Evolutionary conservation across 2,113 vertebrate genomes (phyloP).

Genomic region (Daubentonia madagascariensis): DNA sequence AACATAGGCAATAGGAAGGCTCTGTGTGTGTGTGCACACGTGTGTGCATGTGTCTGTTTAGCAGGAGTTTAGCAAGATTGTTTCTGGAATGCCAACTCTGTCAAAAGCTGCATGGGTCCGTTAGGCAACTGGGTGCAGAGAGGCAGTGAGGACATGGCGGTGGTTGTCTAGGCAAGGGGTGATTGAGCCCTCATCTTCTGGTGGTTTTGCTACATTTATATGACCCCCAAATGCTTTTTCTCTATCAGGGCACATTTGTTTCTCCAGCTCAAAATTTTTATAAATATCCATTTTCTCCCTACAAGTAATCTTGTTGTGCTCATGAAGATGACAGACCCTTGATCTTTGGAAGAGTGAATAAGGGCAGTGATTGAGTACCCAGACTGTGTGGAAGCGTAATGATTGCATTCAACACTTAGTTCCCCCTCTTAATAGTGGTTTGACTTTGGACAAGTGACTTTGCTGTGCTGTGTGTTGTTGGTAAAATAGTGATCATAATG

Average conservation of each 20-base stretch:
- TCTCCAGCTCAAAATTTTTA: not conserved
- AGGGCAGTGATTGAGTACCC: not conserved
- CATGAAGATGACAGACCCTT: not conserved
- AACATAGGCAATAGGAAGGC: not conserved
- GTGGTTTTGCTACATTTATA: not conserved
- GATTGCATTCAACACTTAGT: not conserved
- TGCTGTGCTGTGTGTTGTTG: not conserved
- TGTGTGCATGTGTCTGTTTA: not conserved
- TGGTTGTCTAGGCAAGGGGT: not conserved
- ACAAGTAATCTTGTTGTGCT: not conserved
- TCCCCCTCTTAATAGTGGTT: not conserved
- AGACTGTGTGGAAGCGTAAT: not conserved
- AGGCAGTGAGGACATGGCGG: not conserved
- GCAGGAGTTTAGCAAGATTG: not conserved
- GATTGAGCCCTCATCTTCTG: not conserved
- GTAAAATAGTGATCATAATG: rapidly evolving
- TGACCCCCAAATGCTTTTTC: not conserved
- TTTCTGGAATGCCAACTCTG: not conserved
- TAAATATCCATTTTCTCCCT: not conserved
- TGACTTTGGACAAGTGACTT: not conserved
- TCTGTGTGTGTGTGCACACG: too few species aligned
- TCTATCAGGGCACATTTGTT: not conserved
- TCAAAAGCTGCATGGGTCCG: not conserved
- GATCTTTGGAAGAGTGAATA: not conserved
- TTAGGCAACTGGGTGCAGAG: not conserved